Percentiles rank a stretch among this genome's conserved stretches.
These are phyloP conservation scores for Glossophaga mutica DNA, from an alignment of 2,797 vertebrate genomes.

Conservation along the genomic window DNA sequence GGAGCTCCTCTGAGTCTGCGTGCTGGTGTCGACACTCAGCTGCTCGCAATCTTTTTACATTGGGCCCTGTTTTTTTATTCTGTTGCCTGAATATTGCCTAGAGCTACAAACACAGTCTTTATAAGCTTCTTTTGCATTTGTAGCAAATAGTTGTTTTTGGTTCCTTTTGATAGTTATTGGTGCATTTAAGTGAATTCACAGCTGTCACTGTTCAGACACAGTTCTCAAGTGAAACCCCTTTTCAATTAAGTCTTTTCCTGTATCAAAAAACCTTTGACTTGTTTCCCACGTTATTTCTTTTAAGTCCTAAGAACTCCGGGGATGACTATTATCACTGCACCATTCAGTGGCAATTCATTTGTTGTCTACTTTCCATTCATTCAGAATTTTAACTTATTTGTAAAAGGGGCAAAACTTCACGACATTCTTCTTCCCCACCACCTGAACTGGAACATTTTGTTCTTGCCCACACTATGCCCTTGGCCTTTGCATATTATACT, in stretches of 20 bases:
- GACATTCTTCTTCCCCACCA: not conserved
- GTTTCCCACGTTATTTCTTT: slow-evolving; percentile 23
- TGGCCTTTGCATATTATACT: not conserved
- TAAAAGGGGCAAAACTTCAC: not conserved
- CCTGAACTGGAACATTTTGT: not conserved
- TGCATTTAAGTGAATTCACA: slow-evolving; percentile 27
- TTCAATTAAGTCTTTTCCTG: not conserved
- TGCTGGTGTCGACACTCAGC: not conserved
- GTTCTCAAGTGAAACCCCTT: slow-evolving; percentile 19
- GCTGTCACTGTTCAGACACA: slow-evolving; percentile 41
- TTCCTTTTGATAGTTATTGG: slow-evolving; percentile 7
- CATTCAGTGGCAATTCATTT: not conserved
- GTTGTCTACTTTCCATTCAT: slow-evolving; percentile 27
- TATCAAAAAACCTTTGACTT: slow-evolving; percentile 12
- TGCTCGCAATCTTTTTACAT: not conserved
- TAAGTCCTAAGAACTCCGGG: not conserved
- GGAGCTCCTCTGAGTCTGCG: not conserved
- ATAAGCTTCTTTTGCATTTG: not conserved
- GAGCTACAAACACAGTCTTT: not conserved
- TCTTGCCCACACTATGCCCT: not conserved
- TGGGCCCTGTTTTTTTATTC: slow-evolving; percentile 17
- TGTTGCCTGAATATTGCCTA: slow-evolving; percentile 24
- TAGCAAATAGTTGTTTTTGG: slow-evolving; percentile 18
- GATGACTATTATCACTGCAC: not conserved
- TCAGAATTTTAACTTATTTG: not conserved